Evolutionary conservation across 2,797 vertebrate genomes (phyloP).

Genomic region (Peromyscus nudipes): DNA sequence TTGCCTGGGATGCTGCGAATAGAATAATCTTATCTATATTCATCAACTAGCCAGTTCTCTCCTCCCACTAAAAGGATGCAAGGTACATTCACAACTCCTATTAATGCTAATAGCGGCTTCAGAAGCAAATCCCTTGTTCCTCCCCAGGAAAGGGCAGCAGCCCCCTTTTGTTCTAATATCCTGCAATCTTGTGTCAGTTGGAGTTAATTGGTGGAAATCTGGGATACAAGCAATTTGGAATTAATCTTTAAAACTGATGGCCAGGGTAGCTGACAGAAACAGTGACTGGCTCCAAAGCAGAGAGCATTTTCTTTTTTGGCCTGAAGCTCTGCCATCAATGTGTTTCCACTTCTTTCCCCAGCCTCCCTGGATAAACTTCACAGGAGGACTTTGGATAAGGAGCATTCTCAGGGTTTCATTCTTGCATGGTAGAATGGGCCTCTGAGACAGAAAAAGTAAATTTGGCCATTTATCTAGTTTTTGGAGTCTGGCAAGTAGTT

Average conservation of each 20-base stretch:
- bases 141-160: background rate
- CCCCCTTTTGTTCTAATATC: constrained; percentile 32
- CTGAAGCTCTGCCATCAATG: background rate
- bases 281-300: background rate
- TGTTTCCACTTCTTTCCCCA: background rate
- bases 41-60: constrained; percentile 68
- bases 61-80: constrained; percentile 73
- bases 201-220: constrained; percentile 63
- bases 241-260: constrained; percentile 53
- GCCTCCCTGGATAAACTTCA: background rate
- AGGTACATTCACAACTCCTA: constrained; percentile 65
- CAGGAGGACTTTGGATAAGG: background rate
- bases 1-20: constrained; percentile 75
- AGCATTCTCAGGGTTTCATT: background rate
- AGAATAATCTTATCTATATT: constrained; percentile 80
- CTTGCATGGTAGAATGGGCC: background rate
- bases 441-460: background rate
- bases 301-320: background rate
- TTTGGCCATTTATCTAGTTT: background rate
- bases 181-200: constrained; percentile 13
- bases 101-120: constrained; percentile 62
- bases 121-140: constrained; percentile 71
- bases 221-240: constrained; percentile 59
- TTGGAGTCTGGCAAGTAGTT: background rate
- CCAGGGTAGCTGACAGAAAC: background rate